Evolutionary conservation across 2,888 invertebrate genomes (phyloP), one percentile per base, ranked within the genome.

Genomic region (Synanthedon tipuliformis): DNA sequence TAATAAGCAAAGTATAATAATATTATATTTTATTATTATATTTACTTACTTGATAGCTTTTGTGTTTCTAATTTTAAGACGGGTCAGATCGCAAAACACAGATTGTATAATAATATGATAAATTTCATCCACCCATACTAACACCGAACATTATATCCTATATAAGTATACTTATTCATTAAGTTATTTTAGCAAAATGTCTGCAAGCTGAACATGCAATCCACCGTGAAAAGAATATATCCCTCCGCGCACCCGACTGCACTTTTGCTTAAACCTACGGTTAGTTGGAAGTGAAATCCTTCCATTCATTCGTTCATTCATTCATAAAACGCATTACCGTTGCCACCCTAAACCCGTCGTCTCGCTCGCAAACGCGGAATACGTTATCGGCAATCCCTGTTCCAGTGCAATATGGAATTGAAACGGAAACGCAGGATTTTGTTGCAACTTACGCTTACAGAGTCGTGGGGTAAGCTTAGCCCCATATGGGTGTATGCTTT

Each of bases 291-390:
- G 75, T 73, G 67, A 81, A 83, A 82, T 81, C 77, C 75, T 73
- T 61, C 72, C 69, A 81, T 84, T 81, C 80, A 77, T 68, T 73
- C 73, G 73, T 74, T 71, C 74, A 73, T 75, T 78, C 78, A 81
- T 84, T 83, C 80, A 83, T 81, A 82, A 81, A 84, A 84, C 68
- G 80, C 75, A 81, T 84, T 82, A 82, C 77, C 65, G 63, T 69
- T 60, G 63, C 67, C 62, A 66, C 65, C 64, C 70, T 72, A 73
- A 71, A 71, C 71, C 70, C 63, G 59, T 61, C 63, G 68, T 70
- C 73, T 73, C 71, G 69, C 63, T 65, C 65, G 72, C 65, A 66
- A 73, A 74, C 70, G 66, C 69, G 64, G 78, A 77, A 79, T 81
- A 78, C 73, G 76, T 74, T 75, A 70, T 69, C 65, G 67, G 63